phyloP scores from a whole-genome alignment of 2,888 invertebrate species.

The Sinotaia quadrata region DNA sequence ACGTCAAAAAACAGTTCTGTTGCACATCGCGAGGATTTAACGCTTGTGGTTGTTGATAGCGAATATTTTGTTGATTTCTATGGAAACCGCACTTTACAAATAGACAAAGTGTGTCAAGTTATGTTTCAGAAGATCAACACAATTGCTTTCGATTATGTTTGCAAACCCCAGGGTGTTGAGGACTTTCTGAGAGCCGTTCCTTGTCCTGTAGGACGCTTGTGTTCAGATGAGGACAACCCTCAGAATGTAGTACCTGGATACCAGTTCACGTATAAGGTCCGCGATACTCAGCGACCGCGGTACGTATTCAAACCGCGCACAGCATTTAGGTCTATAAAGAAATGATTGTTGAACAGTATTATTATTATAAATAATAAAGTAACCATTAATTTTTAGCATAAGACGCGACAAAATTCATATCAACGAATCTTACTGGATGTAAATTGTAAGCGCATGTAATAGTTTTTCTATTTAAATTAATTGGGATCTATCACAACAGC shows the following conservation, averaged over 20 bases:
- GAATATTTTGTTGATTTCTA: constrained; percentile 91
- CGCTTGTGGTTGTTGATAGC: constrained; percentile 91
- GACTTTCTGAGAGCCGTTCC: constrained; percentile 89
- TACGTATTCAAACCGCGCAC: too few species aligned
- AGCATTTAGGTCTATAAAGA: too few species aligned
- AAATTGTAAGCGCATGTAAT: too few species aligned
- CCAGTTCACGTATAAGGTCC: constrained; percentile 95
- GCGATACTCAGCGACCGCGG: constrained; percentile 91
- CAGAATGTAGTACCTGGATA: constrained; percentile 87
- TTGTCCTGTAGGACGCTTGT: constrained; percentile 83
- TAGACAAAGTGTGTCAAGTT: constrained; percentile 79
- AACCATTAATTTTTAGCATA: too few species aligned
- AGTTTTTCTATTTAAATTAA: too few species aligned
- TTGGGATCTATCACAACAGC: too few species aligned
- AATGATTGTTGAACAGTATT: too few species aligned
- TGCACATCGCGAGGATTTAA: constrained; percentile 75
- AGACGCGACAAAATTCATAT: too few species aligned
- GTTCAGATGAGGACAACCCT: constrained; percentile 85
- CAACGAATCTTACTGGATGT: too few species aligned
- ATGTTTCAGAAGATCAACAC: constrained; percentile 90
- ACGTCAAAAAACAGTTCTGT: constrained; percentile 77
- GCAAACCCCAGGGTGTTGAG: constrained; percentile 83
- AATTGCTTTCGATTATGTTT: constrained; percentile 87
- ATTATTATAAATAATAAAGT: too few species aligned
- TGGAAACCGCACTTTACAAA: constrained; percentile 79